Percentiles rank a stretch among this genome's conserved stretches.
These are phyloP conservation scores for Hirtodrosophila confusa DNA, from an alignment of 2,888 invertebrate genomes.

Conservation along the genomic window DNA sequence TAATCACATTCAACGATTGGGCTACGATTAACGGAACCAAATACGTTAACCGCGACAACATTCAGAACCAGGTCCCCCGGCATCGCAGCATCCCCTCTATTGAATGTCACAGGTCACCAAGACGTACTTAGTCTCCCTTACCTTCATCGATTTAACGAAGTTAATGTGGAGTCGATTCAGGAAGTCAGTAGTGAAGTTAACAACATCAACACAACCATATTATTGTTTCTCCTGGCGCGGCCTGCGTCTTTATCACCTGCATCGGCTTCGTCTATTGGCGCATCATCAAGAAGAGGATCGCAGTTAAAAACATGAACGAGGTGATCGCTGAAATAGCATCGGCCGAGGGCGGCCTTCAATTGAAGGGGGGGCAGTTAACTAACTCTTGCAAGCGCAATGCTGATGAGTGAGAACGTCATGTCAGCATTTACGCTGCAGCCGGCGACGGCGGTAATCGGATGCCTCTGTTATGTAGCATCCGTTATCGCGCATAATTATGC, in stretches of 20 bases:
- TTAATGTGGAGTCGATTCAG: neutral
- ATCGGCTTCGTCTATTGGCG: slow-evolving; percentile 4
- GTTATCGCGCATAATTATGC: neutral
- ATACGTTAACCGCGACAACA: no score
- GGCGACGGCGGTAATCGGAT: neutral
- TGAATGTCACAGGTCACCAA: no score
- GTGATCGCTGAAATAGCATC: slow-evolving; percentile 8
- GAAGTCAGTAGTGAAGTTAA: neutral
- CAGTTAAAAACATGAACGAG: slow-evolving; percentile 2
- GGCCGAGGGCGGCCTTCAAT: slow-evolving; percentile 2
- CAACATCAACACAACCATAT: neutral
- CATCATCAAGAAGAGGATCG: slow-evolving; percentile 4
- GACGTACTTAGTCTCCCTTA: no score
- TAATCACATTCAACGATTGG: no score
- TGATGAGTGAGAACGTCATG: neutral
- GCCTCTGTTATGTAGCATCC: neutral
- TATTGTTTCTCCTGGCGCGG: neutral
- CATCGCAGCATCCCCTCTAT: no score
- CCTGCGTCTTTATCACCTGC: slow-evolving; percentile 1
- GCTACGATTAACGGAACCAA: no score
- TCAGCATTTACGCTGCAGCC: neutral
- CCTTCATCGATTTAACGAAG: neutral
- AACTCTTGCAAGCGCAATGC: no score
- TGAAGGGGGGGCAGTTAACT: neutral
- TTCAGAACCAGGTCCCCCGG: no score